Evolutionary conservation across 2,113 vertebrate species (phyloP), one percentile per base, ranked within the genome.

Genomic region (Nansenia antarctica): DNA sequence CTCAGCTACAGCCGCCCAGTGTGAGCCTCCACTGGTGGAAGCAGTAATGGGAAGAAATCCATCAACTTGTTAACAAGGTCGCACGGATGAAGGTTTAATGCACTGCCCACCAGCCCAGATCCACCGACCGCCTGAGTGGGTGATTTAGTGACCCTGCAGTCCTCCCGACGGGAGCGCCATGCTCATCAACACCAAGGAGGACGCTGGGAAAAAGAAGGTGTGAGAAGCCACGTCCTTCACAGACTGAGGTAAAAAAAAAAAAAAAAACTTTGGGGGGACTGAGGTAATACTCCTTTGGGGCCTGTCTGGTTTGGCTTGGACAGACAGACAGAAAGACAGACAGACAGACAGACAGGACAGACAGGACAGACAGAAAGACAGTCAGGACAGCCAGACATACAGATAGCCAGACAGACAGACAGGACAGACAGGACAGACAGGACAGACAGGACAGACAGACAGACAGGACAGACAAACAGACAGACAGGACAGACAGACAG

Each of bases 51-150:
- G 55, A 49, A 70, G 45, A 77, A 42, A 85, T 81, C 70, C 66
- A 74, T 82, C 73, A 69, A 37, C 72, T 53, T 65, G 72, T 84
- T 78, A 85, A 82, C 77, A 80, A 81, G 85, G 67, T 79, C 14
- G 45, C 52, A 58, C 65, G 47, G 62, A 12, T 37, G 65, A 70
- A 68, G 42, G 65, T 77, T 74, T 72, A 75, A 82, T 67, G 70
- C 20, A 35, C 53, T 65, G 61, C 24, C 39, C 52, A n/a, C 47
- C 27, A 22, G 59, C 59, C 65, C 14, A 24, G 22, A 37, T 69
- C 27, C 24, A 20, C 60, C 24, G 37, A 30, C 29, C 27, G 31
- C 27, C 31, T 34, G 31, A 31, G 20, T 4, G 42, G 66, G 60
- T 67, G 42, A 80, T 76, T 78, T 67, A 69, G 26, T 26, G 69